phyloP scores from a whole-genome alignment of 2,113 vertebrate genomes.

The Leucopsar rothschildi region DNA sequence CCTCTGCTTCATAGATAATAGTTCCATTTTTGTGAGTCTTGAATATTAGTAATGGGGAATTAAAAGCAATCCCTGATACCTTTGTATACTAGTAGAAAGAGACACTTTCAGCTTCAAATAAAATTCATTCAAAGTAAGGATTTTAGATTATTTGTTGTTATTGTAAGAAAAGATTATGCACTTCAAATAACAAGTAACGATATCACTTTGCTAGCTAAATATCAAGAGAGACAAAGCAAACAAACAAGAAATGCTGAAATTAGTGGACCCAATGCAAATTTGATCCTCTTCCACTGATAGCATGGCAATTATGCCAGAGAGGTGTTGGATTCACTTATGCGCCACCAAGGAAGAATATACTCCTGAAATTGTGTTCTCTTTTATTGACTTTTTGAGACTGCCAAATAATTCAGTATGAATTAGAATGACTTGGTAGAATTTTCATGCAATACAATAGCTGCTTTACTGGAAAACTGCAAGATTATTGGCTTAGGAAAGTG shows the following conservation, averaged over 20 bases:
- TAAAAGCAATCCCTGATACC: background rate
- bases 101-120: background rate
- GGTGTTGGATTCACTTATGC: background rate
- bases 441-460: background rate
- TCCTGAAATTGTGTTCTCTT: background rate
- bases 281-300: background rate
- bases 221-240: background rate
- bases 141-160: background rate
- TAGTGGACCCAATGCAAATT: background rate
- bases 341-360: background rate
- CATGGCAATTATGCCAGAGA: background rate
- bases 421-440: background rate
- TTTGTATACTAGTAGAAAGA: background rate
- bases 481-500: background rate
- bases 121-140: background rate
- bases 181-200: background rate
- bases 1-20: background rate
- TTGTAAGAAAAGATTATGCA: background rate
- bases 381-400: background rate
- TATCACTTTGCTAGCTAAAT: background rate
- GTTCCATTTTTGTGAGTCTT: background rate
- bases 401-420: background rate
- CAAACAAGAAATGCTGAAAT: background rate
- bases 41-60: background rate
- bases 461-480: background rate